These are phyloP conservation scores for Epinephelus lanceolatus DNA, from an alignment of 2,113 vertebrate species.

Conservation along the genomic window DNA sequence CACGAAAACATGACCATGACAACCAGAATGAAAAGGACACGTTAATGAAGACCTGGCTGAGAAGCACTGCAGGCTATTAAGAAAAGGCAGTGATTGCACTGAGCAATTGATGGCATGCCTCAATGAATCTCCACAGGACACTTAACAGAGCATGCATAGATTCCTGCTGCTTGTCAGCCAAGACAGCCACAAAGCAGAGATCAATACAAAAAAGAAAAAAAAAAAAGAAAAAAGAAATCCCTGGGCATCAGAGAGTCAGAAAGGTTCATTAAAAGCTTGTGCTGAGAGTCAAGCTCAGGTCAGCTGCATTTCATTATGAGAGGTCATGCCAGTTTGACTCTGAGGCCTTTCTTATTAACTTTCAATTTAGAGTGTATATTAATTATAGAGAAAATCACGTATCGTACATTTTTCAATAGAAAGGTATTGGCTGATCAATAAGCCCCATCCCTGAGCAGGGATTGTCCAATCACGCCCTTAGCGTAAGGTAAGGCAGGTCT, in stretches of 20 bases:
- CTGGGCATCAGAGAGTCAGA: slow-evolving; percentile 38
- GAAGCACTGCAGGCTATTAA: slow-evolving; percentile 42
- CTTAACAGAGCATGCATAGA: slow-evolving; percentile 55
- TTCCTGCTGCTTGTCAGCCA: slow-evolving; percentile 59
- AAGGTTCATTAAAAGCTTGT: slow-evolving; percentile 63
- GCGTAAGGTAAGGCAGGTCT: background rate
- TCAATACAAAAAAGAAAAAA: slow-evolving; percentile 62
- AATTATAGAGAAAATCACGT: background rate
- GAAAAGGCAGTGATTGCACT: slow-evolving; percentile 24
- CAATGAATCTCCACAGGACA: slow-evolving; percentile 64
- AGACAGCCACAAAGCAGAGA: slow-evolving; percentile 67
- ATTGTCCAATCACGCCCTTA: background rate
- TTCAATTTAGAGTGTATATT: slow-evolving; percentile 5
- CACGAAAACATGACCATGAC: slow-evolving; percentile 6
- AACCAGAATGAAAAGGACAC: slow-evolving; percentile 35
- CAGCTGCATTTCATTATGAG: slow-evolving; percentile 58
- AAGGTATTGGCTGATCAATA: background rate
- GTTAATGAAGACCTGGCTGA: slow-evolving; percentile 58
- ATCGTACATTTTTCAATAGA: background rate
- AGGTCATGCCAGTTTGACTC: slow-evolving; percentile 17
- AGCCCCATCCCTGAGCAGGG: background rate
- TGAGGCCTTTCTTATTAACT: background rate
- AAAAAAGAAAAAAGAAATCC: slow-evolving; percentile 27
- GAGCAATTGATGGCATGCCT: slow-evolving; percentile 59
- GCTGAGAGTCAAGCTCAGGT: slow-evolving; percentile 58